Evolutionary conservation across 2,888 invertebrate species (phyloP), one percentile per base, ranked within the genome.

Genomic region (Caenorhabditis japonica): DNA sequence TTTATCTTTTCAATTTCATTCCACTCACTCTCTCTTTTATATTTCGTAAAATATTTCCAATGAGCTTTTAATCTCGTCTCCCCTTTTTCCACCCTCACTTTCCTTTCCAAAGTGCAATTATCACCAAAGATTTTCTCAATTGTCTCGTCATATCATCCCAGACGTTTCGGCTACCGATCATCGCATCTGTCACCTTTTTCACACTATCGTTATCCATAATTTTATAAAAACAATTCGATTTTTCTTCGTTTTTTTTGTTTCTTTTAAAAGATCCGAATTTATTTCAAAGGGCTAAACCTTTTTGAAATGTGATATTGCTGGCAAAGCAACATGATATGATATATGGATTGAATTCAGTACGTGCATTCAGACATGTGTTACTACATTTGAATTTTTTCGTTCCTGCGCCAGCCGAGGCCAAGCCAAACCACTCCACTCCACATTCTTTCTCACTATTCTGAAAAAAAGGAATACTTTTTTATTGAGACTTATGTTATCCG

Each of bases 311-410:
- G 66, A 66, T 66, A 66, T 66, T 36, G 56, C 43, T 47, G 56
- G 41, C 27, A 33, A 33, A 49, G 66, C 66, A 66, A 66, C 66
- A 66, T 66, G 66, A 66, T 66, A 66, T 66, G 66, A 66, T 66
- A 56, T 66, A 51, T 56, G 66, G 56, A 56, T 51, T 56, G 51
- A 36, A 66, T 56, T 66, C 56, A 39, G 56, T 56, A 56, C 66
- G 66, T 56, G 66, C 51, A 30, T 53, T 53, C 62, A 64, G 64
- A 66, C 66, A 66, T 66, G 55, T 66, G 56, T 51, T 56, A 56
- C 66, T 51, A 66, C 56, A 66, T 66, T 41, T 51, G 51, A 66
- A 66, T 66, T 56, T 23, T 62, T 55, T 39, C 47, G 10, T 10
- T 30, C 5, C 30, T 5, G 30, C 30, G 30, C 30, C 30, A n/a